A percentile compares a stretch with the other conserved stretches of the same genome.
phyloP scores from a whole-genome alignment of 2,113 vertebrate species.

The Labeo catla region DNA sequence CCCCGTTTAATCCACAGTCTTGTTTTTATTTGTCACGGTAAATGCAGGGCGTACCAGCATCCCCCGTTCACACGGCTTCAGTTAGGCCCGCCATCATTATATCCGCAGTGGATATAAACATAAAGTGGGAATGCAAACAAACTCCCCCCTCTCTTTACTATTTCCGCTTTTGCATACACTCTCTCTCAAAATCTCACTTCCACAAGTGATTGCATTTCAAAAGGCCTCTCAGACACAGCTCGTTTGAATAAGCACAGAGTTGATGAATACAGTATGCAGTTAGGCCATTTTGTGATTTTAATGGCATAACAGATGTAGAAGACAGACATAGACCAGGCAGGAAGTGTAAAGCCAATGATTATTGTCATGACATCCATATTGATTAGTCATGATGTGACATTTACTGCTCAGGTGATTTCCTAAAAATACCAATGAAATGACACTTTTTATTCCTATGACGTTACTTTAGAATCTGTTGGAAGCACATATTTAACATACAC shows the following conservation, averaged over 20 bases:
- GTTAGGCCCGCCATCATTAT: conserved; percentile 43
- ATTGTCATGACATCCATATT: neutral
- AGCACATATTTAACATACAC: neutral
- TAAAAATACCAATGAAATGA: neutral
- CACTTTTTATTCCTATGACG: neutral
- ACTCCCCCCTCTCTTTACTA: conserved; percentile 58
- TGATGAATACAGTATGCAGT: conserved; percentile 55
- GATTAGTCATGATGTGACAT: neutral
- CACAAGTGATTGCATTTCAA: conserved; percentile 59
- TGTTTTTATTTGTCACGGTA: conserved; percentile 51
- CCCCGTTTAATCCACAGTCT: conserved; percentile 45
- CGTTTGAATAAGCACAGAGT: conserved; percentile 59
- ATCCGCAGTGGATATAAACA: conserved; percentile 72
- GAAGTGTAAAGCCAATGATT: conserved; percentile 24
- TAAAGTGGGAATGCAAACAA: conserved; percentile 75
- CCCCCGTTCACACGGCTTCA: conserved; percentile 37
- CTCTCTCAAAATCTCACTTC: conserved; percentile 45
- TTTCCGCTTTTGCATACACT: conserved; percentile 52
- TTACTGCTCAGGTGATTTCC: neutral
- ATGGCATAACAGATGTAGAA: conserved; percentile 31
- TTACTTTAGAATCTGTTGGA: neutral
- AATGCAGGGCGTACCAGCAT: conserved; percentile 51
- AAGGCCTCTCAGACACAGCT: conserved; percentile 53
- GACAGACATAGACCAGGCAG: conserved; percentile 32
- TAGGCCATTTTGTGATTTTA: conserved; percentile 47